Evolutionary conservation across 1,140 invertebrate species (phyloP).

Genomic region (Hycleus phaleratus): DNA sequence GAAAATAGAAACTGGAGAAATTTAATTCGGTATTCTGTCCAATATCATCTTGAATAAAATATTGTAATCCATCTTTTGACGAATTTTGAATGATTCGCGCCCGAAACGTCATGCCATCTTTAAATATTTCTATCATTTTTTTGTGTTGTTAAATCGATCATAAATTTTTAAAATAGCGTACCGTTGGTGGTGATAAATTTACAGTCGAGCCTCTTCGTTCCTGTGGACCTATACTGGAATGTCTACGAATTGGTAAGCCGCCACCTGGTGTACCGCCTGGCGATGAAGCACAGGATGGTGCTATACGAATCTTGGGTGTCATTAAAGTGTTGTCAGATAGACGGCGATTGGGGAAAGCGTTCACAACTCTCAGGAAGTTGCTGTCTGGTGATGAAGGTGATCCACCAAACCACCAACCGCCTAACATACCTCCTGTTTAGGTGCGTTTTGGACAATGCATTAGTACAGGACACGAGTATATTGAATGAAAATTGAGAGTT

Average conservation of each 20-base stretch:
- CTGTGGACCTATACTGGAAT: slow-evolving; percentile 83
- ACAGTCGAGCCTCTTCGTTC: slow-evolving; percentile 75
- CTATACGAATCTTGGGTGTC: slow-evolving; percentile 79
- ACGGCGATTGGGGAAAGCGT: slow-evolving; percentile 71
- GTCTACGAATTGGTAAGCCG: slow-evolving; percentile 72
- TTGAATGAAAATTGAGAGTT: not conserved
- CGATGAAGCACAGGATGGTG: slow-evolving; percentile 76
- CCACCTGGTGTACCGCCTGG: slow-evolving; percentile 73
- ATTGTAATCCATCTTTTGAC: no score
- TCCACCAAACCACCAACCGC: slow-evolving; percentile 64
- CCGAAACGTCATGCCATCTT: no score
- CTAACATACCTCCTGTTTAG: slow-evolving; percentile 51
- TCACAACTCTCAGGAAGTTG: slow-evolving; percentile 78
- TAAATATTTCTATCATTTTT: no score
- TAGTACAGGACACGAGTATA: no score
- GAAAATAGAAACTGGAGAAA: no score
- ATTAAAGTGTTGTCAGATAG: slow-evolving; percentile 87
- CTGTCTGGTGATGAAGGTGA: slow-evolving; percentile 72
- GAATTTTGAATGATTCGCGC: no score
- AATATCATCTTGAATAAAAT: no score
- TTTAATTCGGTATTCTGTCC: no score
- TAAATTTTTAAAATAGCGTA: slow-evolving; percentile 38
- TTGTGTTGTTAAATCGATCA: no score
- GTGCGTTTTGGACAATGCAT: no score
- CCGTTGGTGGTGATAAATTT: slow-evolving; percentile 79